phyloP scores from a whole-genome alignment of 92 coral and sea anemone species.

The Parazoanthus darwini region DNA sequence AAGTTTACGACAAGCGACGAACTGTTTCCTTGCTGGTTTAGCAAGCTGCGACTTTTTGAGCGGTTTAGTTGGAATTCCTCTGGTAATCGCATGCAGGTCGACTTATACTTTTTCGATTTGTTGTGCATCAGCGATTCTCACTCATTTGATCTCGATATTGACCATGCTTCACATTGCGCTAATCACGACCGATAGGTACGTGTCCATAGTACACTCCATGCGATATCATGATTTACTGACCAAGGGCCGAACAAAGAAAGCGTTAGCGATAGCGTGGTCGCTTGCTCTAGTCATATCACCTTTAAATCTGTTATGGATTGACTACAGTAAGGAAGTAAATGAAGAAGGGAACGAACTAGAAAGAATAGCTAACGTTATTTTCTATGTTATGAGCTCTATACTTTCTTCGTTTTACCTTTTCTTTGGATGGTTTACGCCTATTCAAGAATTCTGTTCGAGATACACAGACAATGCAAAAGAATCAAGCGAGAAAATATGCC shows the following conservation, averaged over 20 bases:
- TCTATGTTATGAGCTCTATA: background rate
- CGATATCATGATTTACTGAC: constrained; percentile 32
- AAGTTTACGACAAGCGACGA: background rate
- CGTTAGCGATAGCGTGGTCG: background rate
- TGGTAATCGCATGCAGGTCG: background rate
- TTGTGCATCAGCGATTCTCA: background rate
- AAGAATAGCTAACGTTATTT: background rate
- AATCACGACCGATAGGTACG: constrained; percentile 28
- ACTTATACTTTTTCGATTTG: background rate
- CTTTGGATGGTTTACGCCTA: constrained; percentile 23
- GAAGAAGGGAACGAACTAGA: background rate
- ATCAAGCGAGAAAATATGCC: constrained; percentile 27
- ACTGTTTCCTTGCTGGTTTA: constrained; percentile 27
- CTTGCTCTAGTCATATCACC: background rate
- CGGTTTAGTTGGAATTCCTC: constrained; percentile 30
- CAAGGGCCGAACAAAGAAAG: background rate
- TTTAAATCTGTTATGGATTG: background rate
- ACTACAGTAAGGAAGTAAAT: background rate
- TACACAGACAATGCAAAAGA: constrained; percentile 4
- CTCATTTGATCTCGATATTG: constrained; percentile 7
- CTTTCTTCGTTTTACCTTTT: constrained; percentile 7
- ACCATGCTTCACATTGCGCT: constrained; percentile 17
- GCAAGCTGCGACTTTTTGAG: constrained; percentile 13
- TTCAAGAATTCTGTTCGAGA: background rate
- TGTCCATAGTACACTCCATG: constrained; percentile 13